Conservation (phyloP, 2,888 invertebrate genomes). For the Leucophenga maculata region DNA sequence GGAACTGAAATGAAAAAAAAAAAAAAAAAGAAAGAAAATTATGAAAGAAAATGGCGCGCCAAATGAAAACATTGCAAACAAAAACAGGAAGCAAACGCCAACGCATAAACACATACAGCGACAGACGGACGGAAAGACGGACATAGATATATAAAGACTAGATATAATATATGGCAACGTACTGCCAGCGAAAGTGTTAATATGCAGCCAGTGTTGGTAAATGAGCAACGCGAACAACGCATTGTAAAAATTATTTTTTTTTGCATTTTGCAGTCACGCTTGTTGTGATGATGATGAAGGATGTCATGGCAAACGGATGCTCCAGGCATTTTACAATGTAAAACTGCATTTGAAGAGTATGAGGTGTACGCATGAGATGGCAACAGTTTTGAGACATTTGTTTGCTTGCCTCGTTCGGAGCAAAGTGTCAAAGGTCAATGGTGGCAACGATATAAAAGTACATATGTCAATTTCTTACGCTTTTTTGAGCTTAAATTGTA, state of each 20-base stretch:
- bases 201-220: conserved; percentile 7
- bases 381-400: background rate
- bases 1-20: conserved; percentile 19
- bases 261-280: conserved; percentile 17
- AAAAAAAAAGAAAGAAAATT: too few relatives aligned
- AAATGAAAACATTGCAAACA: conserved; percentile 8
- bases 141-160: background rate
- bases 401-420: background rate
- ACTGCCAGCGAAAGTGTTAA: conserved; percentile 10
- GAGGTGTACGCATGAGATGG: too few relatives aligned
- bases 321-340: background rate
- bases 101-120: background rate
- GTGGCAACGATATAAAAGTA: conserved; percentile 1
- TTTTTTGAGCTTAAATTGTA: background rate
- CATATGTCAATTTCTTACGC: conserved; percentile 9
- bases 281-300: conserved; percentile 1
- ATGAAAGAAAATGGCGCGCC: too few relatives aligned
- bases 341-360: too few relatives aligned
- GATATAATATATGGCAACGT: background rate
- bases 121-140: background rate
- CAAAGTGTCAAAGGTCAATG: conserved; percentile 25
- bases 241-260: conserved; percentile 15
- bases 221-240: background rate
- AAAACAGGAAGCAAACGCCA: conserved; percentile 22
- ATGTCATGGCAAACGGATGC: conserved; percentile 16